phyloP scores from a whole-genome alignment of 2,113 vertebrate species.

The Pipra filicauda region DNA sequence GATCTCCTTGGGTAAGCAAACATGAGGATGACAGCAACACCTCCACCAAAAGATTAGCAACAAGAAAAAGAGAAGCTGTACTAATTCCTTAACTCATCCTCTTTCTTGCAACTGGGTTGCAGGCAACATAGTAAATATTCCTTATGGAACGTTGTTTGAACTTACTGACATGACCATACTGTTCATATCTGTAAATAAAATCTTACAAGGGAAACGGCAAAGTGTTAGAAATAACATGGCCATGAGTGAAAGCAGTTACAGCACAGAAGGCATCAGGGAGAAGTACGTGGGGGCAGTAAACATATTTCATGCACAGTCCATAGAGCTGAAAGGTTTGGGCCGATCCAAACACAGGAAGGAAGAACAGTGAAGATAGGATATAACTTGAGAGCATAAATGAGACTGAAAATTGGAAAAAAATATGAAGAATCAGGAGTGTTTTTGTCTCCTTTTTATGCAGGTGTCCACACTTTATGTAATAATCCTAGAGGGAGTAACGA shows the following conservation, averaged over 20 bases:
- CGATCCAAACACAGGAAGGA: not conserved
- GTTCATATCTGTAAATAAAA: not conserved
- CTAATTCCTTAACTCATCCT: not conserved
- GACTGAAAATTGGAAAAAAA: not conserved
- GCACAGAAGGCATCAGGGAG: not conserved
- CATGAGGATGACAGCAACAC: not conserved
- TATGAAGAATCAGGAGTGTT: not conserved
- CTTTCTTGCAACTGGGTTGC: not conserved
- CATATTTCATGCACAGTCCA: not conserved
- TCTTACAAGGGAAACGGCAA: not conserved
- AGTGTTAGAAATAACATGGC: not conserved
- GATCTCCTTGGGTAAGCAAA: not conserved
- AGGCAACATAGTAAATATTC: not conserved
- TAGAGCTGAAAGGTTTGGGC: not conserved
- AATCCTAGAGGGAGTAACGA: not conserved
- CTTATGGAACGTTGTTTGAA: not conserved
- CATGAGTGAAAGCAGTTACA: not conserved
- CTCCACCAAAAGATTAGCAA: not conserved
- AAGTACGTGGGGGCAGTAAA: not conserved
- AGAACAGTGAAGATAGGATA: not conserved
- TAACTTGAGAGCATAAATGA: not conserved
- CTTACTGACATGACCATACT: not conserved
- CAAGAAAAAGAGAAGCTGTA: not conserved
- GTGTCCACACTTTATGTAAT: not conserved
- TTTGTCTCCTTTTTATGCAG: not conserved